Evolutionary conservation across 2,888 invertebrate genomes (phyloP).

Genomic region (Thera obeliscata): DNA sequence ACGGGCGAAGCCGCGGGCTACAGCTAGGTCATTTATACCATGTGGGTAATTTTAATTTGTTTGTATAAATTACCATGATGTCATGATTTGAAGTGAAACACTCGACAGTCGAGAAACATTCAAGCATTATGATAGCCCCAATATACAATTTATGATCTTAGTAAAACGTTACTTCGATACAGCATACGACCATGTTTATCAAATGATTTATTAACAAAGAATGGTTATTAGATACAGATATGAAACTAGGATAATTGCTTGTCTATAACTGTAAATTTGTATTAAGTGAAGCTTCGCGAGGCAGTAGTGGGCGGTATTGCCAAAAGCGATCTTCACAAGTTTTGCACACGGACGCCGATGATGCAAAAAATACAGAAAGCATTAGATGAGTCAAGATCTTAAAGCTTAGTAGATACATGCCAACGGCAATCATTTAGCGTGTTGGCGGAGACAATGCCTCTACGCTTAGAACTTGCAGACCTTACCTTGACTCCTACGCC

Average conservation of each 20-base stretch:
- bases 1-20: too few relatives aligned
- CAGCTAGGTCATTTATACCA: too few relatives aligned
- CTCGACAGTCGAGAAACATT: constrained; percentile 15
- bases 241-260: constrained; percentile 43
- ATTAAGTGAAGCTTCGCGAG: constrained; percentile 38
- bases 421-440: constrained; percentile 61
- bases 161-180: constrained; percentile 30
- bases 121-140: constrained; percentile 28
- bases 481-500: constrained; percentile 84
- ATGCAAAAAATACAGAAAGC: constrained; percentile 52
- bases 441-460: constrained; percentile 80
- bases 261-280: constrained; percentile 45
- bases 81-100: constrained; percentile 18
- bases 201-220: constrained; percentile 40
- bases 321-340: constrained; percentile 51
- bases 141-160: constrained; percentile 32
- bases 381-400: constrained; percentile 50
- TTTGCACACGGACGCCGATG: constrained; percentile 50
- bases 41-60: constrained; percentile 6
- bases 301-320: constrained; percentile 52
- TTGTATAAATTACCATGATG: constrained; percentile 28
- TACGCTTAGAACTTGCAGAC: constrained; percentile 74
- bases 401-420: constrained; percentile 15
- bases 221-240: constrained; percentile 39
- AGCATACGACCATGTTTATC: constrained; percentile 36